phyloP scores from a whole-genome alignment of 92 coral and sea anemone genomes.

The Porites cylindrica region DNA sequence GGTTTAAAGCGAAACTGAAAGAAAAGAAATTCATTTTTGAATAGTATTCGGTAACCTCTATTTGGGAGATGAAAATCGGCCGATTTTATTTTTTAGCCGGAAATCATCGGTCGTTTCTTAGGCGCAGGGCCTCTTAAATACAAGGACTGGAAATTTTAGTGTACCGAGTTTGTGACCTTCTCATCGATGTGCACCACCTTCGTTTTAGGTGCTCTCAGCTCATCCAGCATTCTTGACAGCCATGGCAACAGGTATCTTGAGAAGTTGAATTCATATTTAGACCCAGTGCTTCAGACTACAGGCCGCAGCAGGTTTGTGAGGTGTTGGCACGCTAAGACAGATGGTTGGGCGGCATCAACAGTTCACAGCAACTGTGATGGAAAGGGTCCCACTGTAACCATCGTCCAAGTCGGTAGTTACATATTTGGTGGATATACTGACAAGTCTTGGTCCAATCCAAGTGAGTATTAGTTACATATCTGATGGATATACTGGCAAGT shows the following conservation, averaged over 20 bases:
- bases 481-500: too few relatives aligned
- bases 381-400: background rate
- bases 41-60: too few relatives aligned
- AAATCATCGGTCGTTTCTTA: too few relatives aligned
- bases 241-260: background rate
- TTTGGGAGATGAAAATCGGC: too few relatives aligned
- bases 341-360: background rate
- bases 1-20: too few relatives aligned
- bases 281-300: background rate
- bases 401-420: background rate
- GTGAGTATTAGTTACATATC: too few relatives aligned
- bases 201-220: background rate
- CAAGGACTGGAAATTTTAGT: too few relatives aligned
- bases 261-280: background rate
- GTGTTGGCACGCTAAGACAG: background rate
- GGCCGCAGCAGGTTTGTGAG: background rate
- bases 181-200: too few relatives aligned
- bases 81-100: too few relatives aligned
- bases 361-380: background rate
- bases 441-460: background rate
- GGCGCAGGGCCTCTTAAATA: too few relatives aligned
- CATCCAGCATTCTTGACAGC: background rate
- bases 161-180: too few relatives aligned
- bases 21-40: too few relatives aligned
- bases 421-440: background rate